These are phyloP conservation scores for Erannis defoliaria DNA, from an alignment of 2,888 invertebrate genomes.

Conservation along the genomic window DNA sequence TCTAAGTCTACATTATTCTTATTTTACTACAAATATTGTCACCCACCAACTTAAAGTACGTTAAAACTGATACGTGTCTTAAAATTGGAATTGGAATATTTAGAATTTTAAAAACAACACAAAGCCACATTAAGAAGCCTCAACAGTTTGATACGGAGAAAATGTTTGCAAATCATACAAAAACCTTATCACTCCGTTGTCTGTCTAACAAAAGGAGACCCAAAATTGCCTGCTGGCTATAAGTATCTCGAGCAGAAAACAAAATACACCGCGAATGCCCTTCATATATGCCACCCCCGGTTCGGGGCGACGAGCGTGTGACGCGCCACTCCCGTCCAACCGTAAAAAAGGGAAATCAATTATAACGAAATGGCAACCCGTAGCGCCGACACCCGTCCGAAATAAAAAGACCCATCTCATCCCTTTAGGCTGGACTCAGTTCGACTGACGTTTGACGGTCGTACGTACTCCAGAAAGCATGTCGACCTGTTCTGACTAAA, in stretches of 20 bases:
- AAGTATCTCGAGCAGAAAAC: slow-evolving; percentile 44
- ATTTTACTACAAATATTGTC: no score
- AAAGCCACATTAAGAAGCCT: slow-evolving; percentile 1
- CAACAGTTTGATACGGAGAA: slow-evolving; percentile 29
- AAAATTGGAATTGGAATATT: no score
- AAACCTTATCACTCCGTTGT: slow-evolving; percentile 45
- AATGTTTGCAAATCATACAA: slow-evolving; percentile 35
- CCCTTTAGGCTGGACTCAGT: slow-evolving; percentile 34
- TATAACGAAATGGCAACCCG: slow-evolving; percentile 78
- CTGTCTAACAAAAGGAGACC: slow-evolving; percentile 36
- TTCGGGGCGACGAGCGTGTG: slow-evolving; percentile 66
- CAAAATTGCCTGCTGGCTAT: slow-evolving; percentile 42
- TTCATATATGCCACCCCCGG: slow-evolving; percentile 58
- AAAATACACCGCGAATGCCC: slow-evolving; percentile 51
- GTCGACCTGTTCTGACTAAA: not conserved
- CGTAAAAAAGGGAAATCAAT: slow-evolving; percentile 84
- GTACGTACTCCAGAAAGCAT: not conserved
- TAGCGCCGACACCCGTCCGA: slow-evolving; percentile 57
- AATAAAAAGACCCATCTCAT: slow-evolving; percentile 52
- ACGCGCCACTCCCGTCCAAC: slow-evolving; percentile 71
- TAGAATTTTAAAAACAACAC: slow-evolving; percentile 1
- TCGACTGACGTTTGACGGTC: not conserved
- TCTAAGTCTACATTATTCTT: no score
- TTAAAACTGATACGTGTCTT: no score
- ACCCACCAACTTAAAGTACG: no score